Evolutionary conservation across 2,113 vertebrate species (phyloP).

Genomic region (Spilogale gracilis): DNA sequence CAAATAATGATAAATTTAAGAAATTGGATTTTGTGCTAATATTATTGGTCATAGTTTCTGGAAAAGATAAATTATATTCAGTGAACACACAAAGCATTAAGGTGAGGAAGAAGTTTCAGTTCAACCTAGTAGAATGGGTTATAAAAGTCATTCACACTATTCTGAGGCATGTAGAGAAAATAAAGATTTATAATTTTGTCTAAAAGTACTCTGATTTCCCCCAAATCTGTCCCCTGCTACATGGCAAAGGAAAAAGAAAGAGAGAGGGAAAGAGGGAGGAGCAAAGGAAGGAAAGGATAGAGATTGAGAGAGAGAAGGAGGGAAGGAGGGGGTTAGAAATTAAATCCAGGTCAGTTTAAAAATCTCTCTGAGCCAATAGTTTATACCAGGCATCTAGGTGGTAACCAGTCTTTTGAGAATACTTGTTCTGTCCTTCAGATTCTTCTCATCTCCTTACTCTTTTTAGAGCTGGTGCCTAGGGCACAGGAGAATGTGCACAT

Average conservation of each 20-base stretch:
- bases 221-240: not conserved
- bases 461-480: not conserved
- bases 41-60: slow-evolving; percentile 11
- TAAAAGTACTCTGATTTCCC: not conserved
- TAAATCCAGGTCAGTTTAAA: not conserved
- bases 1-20: not conserved
- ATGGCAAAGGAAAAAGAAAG: not conserved
- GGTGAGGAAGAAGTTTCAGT: not conserved
- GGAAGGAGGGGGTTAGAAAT: not conserved
- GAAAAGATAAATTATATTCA: not conserved
- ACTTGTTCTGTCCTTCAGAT: not conserved
- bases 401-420: not conserved
- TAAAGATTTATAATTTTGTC: not conserved
- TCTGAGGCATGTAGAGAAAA: not conserved
- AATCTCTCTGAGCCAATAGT: not conserved
- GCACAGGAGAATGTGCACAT: not conserved
- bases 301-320: not conserved
- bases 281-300: too few relatives aligned
- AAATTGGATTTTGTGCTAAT: not conserved
- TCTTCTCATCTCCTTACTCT: not conserved
- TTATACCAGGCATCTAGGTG: too few relatives aligned
- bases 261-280: not conserved
- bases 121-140: not conserved
- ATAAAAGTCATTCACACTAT: not conserved
- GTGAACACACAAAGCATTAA: not conserved